These are phyloP conservation scores for Resseliella maxima DNA, from an alignment of 2,888 invertebrate species.

Conservation along the genomic window DNA sequence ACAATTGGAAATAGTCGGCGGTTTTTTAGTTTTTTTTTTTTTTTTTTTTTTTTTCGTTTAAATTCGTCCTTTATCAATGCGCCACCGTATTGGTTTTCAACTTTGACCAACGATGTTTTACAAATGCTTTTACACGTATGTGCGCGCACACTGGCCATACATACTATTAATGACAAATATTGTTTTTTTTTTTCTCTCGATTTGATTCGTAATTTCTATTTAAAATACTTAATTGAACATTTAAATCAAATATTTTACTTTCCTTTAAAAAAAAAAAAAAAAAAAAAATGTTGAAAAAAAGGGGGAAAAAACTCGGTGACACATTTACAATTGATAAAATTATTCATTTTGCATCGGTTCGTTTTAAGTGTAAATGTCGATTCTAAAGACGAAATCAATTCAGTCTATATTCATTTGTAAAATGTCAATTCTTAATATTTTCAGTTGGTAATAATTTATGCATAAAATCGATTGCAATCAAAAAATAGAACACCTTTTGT, in stretches of 20 bases:
- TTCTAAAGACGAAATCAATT: not conserved
- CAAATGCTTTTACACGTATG: not conserved
- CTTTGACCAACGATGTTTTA: not conserved
- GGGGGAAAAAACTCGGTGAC: not conserved
- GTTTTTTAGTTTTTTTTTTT: not conserved
- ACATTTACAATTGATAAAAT: not conserved
- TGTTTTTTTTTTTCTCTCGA: no score
- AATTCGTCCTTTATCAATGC: not conserved
- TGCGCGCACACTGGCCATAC: not conserved
- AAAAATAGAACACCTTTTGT: not conserved
- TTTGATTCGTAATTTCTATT: conserved; percentile 33
- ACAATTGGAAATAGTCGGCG: not conserved
- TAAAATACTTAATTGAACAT: conserved; percentile 35
- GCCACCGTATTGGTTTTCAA: no score
- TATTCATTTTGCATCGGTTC: not conserved
- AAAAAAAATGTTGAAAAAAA: not conserved
- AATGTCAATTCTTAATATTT: conserved; percentile 7
- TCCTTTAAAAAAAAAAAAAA: not conserved
- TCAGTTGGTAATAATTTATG: not conserved
- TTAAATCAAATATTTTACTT: not conserved
- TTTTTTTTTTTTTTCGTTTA: not conserved
- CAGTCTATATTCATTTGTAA: not conserved
- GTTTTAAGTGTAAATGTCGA: not conserved
- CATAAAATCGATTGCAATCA: conserved; percentile 31
- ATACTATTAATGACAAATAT: not conserved